Evolutionary conservation across 2,113 vertebrate genomes (phyloP).

Genomic region (Protobothrops mucrosquamatus): DNA sequence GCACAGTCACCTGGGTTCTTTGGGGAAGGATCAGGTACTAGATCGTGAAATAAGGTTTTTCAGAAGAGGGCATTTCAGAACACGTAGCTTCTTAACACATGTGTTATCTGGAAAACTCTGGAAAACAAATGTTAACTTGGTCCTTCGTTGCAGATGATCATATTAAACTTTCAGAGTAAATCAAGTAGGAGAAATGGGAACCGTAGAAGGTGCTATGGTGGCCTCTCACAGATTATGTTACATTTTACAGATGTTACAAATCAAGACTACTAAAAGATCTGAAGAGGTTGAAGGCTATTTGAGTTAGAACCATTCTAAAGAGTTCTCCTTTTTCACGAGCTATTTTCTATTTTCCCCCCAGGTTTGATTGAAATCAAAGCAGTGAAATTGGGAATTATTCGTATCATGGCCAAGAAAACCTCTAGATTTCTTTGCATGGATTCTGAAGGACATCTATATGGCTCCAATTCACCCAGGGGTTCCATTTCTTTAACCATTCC

Average conservation of each 20-base stretch:
- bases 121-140: not conserved
- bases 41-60: not conserved
- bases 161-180: not conserved
- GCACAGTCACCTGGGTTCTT: not conserved
- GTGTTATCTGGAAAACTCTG: not conserved
- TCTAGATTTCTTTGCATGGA: constrained; percentile 45
- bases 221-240: not conserved
- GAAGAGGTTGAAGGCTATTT: not conserved
- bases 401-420: constrained; percentile 20
- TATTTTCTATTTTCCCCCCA: not conserved
- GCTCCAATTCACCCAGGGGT: too few species aligned
- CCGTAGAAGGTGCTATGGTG: too few species aligned
- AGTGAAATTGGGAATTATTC: constrained; percentile 38
- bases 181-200: not conserved
- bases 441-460: constrained; percentile 36
- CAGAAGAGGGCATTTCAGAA: not conserved
- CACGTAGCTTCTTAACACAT: not conserved
- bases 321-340: not conserved
- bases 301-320: not conserved
- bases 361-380: constrained; percentile 56
- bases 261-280: too few species aligned
- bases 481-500: too few species aligned
- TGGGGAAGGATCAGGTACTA: not conserved
- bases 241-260: not conserved
- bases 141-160: not conserved